These are phyloP conservation scores for Epistrophella euchroma DNA, from an alignment of 2,888 invertebrate species.

Conservation along the genomic window DNA sequence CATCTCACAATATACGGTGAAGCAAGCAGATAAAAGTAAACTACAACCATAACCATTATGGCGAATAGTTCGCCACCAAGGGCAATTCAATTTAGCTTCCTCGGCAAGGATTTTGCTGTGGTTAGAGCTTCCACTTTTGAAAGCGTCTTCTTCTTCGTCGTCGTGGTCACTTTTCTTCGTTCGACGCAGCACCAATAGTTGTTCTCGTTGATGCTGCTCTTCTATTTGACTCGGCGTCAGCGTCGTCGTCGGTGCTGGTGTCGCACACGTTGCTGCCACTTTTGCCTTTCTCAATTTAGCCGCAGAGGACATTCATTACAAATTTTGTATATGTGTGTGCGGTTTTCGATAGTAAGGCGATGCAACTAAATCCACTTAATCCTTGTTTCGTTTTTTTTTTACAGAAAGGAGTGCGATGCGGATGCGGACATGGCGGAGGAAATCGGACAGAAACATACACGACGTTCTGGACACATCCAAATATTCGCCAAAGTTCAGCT, in stretches of 20 bases:
- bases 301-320: slow-evolving; percentile 72
- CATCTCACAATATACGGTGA: slow-evolving; percentile 78
- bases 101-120: slow-evolving; percentile 54
- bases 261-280: slow-evolving; percentile 68
- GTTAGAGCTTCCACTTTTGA: slow-evolving; percentile 49
- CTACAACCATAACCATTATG: slow-evolving; percentile 84
- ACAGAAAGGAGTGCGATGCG: slow-evolving; percentile 36
- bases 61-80: slow-evolving; percentile 74
- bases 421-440: slow-evolving; percentile 29
- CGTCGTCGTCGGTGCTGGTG: slow-evolving; percentile 39
- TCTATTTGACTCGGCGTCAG: slow-evolving; percentile 63
- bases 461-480: slow-evolving; percentile 39
- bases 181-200: slow-evolving; percentile 50
- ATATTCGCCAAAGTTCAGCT: slow-evolving; percentile 40
- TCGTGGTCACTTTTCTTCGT: slow-evolving; percentile 46
- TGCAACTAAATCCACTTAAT: slow-evolving; percentile 69
- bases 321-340: slow-evolving; percentile 53
- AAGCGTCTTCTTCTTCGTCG: slow-evolving; percentile 53
- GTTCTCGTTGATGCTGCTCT: slow-evolving; percentile 54
- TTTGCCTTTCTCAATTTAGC: slow-evolving; percentile 64
- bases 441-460: slow-evolving; percentile 46
- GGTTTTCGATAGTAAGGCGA: slow-evolving; percentile 57
- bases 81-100: slow-evolving; percentile 73
- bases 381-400: slow-evolving; percentile 31
- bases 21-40: slow-evolving; percentile 79